Evolutionary conservation across 2,888 invertebrate species (phyloP).

Genomic region (Balanococcus diminutus): DNA sequence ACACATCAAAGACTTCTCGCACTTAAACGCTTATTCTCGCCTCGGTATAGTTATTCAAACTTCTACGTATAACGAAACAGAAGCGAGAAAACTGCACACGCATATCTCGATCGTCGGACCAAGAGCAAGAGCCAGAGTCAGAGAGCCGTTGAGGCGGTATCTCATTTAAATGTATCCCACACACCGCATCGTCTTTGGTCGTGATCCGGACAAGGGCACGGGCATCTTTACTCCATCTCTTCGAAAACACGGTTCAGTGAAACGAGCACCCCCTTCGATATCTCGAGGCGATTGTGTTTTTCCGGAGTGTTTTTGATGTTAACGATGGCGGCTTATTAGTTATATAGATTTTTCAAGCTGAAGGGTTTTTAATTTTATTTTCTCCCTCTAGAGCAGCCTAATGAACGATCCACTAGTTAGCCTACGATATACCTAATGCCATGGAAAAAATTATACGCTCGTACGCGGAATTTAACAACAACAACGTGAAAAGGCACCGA

Average conservation of each 20-base stretch:
- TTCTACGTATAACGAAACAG: not conserved
- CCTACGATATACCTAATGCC: no score
- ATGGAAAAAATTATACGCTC: not conserved
- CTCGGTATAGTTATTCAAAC: not conserved
- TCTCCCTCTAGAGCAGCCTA: not conserved
- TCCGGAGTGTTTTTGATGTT: conserved; percentile 35
- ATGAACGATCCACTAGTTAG: not conserved
- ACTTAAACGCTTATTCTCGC: not conserved
- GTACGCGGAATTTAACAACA: not conserved
- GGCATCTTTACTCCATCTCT: no score
- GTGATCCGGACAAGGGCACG: no score
- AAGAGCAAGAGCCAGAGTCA: no score
- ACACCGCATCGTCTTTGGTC: no score
- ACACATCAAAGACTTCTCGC: not conserved
- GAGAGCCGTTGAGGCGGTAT: not conserved
- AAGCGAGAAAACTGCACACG: not conserved
- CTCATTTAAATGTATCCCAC: not conserved
- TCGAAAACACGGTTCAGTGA: not conserved
- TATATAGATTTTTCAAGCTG: conserved; percentile 26
- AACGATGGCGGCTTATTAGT: conserved; percentile 39
- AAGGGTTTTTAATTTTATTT: not conserved
- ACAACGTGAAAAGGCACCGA: not conserved
- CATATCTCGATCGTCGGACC: no score
- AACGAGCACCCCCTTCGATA: conserved; percentile 24
- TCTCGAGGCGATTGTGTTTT: conserved; percentile 33